Evolutionary conservation across 2,113 vertebrate genomes (phyloP), one percentile per base, ranked within the genome.

Genomic region (Forbesichthys papilliferus): DNA sequence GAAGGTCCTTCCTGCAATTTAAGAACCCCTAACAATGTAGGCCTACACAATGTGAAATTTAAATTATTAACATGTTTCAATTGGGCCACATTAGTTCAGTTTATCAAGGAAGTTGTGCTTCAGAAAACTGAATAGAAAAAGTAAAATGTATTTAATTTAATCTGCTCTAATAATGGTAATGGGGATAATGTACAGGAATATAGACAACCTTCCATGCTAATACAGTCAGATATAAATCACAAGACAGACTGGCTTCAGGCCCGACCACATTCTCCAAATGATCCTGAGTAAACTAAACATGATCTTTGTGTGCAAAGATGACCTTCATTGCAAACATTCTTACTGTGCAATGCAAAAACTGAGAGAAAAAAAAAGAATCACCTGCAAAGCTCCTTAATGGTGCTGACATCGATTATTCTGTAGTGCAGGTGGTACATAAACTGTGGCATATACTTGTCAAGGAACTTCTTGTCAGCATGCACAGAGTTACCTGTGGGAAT

Each of bases 381-480:
- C 98, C 96, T 98, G 95, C 96, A 96, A 3, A 99, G 93, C 48
- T 99, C 98, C 85, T 99, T 99, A 84, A 99, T 91, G 10, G 96
- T 99, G 94, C 98, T 99, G 78, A 99, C 97, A 2, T 99, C 98
- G 9, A 99, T 87, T 86, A 99, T 99, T 72, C 93, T 88, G 81
- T 94, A 94, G 84, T 94, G 92, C 12, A 94, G 90, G 63, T 93
- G 93, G 62, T 74, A 69, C 90, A 98, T 98, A 87, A 99, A 99
- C 92, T 98, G 96, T 5, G 96, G 96, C 98, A 99, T 99, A 88
- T 94, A 94, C 83, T 98, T 99, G 79, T 98, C 96, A 81, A 99
- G 93, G 67, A 99, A 99, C 84, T 93, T 95, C 79, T 93, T 94
- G 77, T 94, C 93, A 0, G 95, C 98, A 0, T 99, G 93, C 52